A percentile compares a stretch with the other conserved stretches of the same genome.
These are phyloP conservation scores for Ophioninae sp. DNA, from an alignment of 2,888 invertebrate genomes.

Conservation along the genomic window DNA sequence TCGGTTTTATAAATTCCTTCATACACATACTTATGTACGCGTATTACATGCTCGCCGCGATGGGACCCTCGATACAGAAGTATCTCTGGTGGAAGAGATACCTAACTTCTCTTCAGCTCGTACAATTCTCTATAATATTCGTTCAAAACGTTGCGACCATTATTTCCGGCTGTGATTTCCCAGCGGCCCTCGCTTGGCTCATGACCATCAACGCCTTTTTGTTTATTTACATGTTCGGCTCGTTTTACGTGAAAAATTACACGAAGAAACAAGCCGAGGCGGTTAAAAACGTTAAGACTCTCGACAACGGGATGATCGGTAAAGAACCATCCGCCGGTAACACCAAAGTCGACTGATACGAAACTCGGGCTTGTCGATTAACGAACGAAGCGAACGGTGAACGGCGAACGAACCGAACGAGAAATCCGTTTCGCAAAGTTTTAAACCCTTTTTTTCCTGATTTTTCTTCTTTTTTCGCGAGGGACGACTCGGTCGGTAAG, in stretches of 20 bases:
- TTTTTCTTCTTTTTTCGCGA: neutral
- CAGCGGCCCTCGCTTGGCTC: conserved; percentile 86
- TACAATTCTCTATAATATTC: conserved; percentile 90
- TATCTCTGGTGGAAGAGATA: conserved; percentile 98
- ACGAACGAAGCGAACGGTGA: conserved; percentile 14
- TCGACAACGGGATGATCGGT: conserved; percentile 16
- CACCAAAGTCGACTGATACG: conserved; percentile 59
- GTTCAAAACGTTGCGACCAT: conserved; percentile 86
- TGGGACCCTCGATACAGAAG: conserved; percentile 94
- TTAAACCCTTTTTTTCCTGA: neutral
- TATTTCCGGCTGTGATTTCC: conserved; percentile 83
- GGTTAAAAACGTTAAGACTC: too few species aligned
- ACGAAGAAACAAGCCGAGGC: too few species aligned
- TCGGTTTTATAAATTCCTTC: conserved; percentile 93
- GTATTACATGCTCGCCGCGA: conserved; percentile 93
- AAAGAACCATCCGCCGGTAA: conserved; percentile 13
- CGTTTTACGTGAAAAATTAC: conserved; percentile 89
- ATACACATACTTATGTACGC: conserved; percentile 96
- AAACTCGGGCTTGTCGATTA: neutral
- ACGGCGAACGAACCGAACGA: too few species aligned
- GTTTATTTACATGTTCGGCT: conserved; percentile 90
- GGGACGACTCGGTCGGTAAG: neutral
- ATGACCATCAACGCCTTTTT: conserved; percentile 86
- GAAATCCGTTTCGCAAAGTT: neutral
- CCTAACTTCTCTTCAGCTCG: conserved; percentile 93